phyloP scores from a whole-genome alignment of 2,888 invertebrate genomes.

The Thymelicus acteon region DNA sequence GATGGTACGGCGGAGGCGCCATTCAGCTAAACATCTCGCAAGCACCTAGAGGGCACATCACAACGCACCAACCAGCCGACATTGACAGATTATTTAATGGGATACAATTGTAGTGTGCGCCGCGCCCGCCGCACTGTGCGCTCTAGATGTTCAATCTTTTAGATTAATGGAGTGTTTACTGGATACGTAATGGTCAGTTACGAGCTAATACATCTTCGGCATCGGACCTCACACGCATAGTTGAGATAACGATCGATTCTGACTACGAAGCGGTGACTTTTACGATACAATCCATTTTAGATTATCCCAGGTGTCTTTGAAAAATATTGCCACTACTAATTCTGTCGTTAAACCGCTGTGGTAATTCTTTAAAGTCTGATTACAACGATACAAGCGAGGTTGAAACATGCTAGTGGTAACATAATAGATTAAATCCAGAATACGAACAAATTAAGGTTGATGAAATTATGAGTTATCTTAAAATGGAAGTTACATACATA shows the following conservation, averaged over 20 bases:
- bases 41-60: conserved; percentile 30
- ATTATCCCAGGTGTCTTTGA: neutral
- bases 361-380: too few relatives aligned
- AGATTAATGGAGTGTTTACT: conserved; percentile 36
- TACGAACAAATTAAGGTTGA: too few relatives aligned
- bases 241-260: conserved; percentile 32
- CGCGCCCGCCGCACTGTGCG: conserved; percentile 27
- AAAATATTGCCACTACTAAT: neutral
- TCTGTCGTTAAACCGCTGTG: neutral
- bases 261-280: conserved; percentile 21
- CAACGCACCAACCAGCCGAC: conserved; percentile 29
- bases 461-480: too few relatives aligned
- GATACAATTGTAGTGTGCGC: conserved; percentile 35
- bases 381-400: too few relatives aligned
- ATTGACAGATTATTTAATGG: conserved; percentile 39
- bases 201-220: conserved; percentile 37
- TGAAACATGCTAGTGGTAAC: too few relatives aligned
- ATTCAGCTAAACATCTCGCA: conserved; percentile 32
- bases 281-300: conserved; percentile 22
- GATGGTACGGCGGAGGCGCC: conserved; percentile 30
- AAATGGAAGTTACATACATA: too few relatives aligned
- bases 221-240: conserved; percentile 34
- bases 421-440: neutral
- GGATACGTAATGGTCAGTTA: conserved; percentile 36
- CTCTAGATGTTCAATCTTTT: conserved; percentile 38